phyloP scores from a whole-genome alignment of 2,888 invertebrate species.

The Pinctada fucata region DNA sequence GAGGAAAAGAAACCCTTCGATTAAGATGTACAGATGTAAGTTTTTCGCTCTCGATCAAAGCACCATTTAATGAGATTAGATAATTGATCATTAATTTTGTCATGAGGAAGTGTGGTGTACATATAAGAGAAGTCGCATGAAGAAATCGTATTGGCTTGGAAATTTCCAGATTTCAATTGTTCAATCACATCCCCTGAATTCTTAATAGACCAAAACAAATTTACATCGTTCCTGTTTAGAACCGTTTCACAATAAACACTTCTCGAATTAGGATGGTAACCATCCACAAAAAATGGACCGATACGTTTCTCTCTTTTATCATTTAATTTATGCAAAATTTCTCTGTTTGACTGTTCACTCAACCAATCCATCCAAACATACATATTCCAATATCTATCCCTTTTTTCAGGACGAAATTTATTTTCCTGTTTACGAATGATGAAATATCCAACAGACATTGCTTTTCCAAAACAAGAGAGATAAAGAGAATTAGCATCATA shows the following conservation, averaged over 20 bases:
- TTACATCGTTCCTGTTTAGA: no score
- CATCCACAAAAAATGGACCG: slow-evolving; percentile 22
- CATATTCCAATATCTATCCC: slow-evolving; percentile 14
- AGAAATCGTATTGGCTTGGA: no score
- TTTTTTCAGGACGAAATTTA: slow-evolving; percentile 15
- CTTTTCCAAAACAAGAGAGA: slow-evolving; percentile 12
- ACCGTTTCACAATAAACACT: slow-evolving; percentile 6
- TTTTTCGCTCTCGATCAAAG: no score
- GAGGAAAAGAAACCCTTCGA: no score
- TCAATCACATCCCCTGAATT: no score
- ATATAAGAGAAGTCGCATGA: no score
- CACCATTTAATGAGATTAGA: no score
- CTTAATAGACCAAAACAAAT: no score
- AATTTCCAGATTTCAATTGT: no score
- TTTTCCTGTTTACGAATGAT: slow-evolving; percentile 1
- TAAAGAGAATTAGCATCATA: slow-evolving; percentile 27
- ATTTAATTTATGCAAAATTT: slow-evolving; percentile 19
- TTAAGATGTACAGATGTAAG: no score
- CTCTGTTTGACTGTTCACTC: not conserved
- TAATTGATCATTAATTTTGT: no score
- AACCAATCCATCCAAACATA: slow-evolving; percentile 25
- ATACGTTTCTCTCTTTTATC: slow-evolving; percentile 8
- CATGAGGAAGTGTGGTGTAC: no score
- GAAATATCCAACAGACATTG: slow-evolving; percentile 13
- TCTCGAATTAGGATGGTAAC: not conserved